These are phyloP conservation scores for Eristalis tenax DNA, from an alignment of 2,888 invertebrate species.

Conservation along the genomic window DNA sequence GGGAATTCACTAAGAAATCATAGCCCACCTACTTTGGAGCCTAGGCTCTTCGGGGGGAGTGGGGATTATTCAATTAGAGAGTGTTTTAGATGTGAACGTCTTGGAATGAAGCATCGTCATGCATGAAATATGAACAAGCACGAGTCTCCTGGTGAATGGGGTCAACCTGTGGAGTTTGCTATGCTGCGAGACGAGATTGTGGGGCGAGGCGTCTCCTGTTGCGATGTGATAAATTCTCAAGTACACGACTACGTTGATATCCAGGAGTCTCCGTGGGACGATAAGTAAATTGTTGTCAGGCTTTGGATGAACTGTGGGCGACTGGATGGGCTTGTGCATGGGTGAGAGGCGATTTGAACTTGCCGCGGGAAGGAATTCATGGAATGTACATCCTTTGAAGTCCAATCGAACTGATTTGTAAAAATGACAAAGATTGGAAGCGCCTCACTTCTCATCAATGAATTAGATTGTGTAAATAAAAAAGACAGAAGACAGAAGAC, in stretches of 20 bases:
- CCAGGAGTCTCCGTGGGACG: neutral
- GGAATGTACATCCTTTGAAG: no score
- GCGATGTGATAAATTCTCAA: no score
- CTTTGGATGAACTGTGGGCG: neutral
- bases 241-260: no score
- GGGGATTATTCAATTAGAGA: constrained; percentile 48
- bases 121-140: constrained; percentile 29
- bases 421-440: no score
- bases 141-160: constrained; percentile 27
- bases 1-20: neutral
- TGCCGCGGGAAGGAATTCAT: no score
- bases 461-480: no score
- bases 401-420: no score
- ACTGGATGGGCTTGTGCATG: no score
- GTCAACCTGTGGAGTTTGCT: constrained; percentile 23
- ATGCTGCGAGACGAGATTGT: neutral
- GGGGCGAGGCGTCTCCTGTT: neutral
- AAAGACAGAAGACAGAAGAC: no score
- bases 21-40: constrained; percentile 10
- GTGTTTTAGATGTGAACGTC: constrained; percentile 39
- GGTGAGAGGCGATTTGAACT: no score
- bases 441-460: no score
- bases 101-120: constrained; percentile 32
- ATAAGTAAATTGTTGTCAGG: constrained; percentile 1
- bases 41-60: neutral